These are phyloP conservation scores for Caenorhabditis plicata DNA, from an alignment of 2,888 invertebrate genomes.

Conservation along the genomic window DNA sequence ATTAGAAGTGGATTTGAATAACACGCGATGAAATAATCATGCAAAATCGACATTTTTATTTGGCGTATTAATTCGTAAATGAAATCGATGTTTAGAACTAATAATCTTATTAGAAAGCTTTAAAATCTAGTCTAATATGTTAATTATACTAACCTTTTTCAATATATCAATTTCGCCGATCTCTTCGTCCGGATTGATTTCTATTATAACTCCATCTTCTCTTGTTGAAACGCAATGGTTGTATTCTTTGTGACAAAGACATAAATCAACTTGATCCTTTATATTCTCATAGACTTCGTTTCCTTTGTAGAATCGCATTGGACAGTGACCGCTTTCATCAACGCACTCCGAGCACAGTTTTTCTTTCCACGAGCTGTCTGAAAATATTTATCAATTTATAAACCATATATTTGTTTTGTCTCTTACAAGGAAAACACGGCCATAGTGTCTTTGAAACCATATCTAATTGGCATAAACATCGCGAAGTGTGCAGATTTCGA, in stretches of 20 bases:
- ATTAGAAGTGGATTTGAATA: too few species aligned
- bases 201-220: slow-evolving; percentile 61
- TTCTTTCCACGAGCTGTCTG: slow-evolving; percentile 64
- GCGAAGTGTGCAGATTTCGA: slow-evolving; percentile 29
- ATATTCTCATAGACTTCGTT: slow-evolving; percentile 43
- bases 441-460: slow-evolving; percentile 58
- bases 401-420: neutral
- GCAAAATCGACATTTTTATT: too few species aligned
- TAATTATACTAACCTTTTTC: slow-evolving; percentile 10
- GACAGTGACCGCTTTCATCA: slow-evolving; percentile 60
- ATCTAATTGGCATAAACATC: slow-evolving; percentile 62
- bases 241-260: slow-evolving; percentile 62
- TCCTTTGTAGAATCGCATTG: slow-evolving; percentile 60
- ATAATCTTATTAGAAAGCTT: too few species aligned
- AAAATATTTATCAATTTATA: slow-evolving; percentile 10
- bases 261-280: slow-evolving; percentile 56
- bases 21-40: too few species aligned
- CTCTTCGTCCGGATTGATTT: slow-evolving; percentile 59
- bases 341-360: slow-evolving; percentile 61
- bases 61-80: too few species aligned
- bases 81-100: too few species aligned
- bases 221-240: slow-evolving; percentile 63
- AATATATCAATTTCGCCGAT: slow-evolving; percentile 44
- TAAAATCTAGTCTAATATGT: neutral
- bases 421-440: slow-evolving; percentile 65